Base-by-base conservation (phyloP, 2,888 invertebrate species). In the Pseudococcus viburni region DNA sequence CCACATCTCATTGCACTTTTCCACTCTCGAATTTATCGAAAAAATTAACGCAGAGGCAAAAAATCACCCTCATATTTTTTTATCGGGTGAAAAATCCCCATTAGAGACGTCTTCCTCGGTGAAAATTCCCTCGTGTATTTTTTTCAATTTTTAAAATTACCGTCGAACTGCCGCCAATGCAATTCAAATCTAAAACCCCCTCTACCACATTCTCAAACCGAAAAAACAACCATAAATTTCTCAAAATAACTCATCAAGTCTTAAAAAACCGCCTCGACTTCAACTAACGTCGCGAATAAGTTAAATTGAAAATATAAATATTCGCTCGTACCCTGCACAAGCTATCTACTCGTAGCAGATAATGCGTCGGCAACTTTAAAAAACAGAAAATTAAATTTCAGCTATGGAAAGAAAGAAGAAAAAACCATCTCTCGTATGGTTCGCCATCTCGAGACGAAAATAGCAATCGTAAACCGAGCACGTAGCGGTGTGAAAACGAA, bases 251-350 rank as follows among this genome's bases (percentile, higher is more conserved):
- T 73, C 73, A 17, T 73, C 64, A 9, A 64, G 64, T 64, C 11
- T 11, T 22, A 22, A 22, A 19, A 64, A 64, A 64, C 33, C 15
- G 5, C 73, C 12, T 11, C 33, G 73, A 73, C 73, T 33, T 33
- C 73, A 64, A 55, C 55, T n/a, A 51, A n/a, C 64, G 11, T 1
- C 11, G 26, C 11, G 33, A 73, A 33, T 73, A 73, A 73, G 73
- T 73, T 73, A 73, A 73, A 73, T 73, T 73, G 73, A 73, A 73
- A 73, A 33, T 33, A 73, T 73, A 73, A 73, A 73, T 73, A 73
- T 73, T 33, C 33, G 12, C 33, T 73, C 39, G 73, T 39, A 22
- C 6, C 17, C 73, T 15, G 15, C 73, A 15, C 26, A 73, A 26
- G 73, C 33, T 33, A 73, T 73, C 73, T 17, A 33, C 73, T 73